phyloP scores from a whole-genome alignment of 1,140 invertebrate genomes.

The Chrysoperla carnea region DNA sequence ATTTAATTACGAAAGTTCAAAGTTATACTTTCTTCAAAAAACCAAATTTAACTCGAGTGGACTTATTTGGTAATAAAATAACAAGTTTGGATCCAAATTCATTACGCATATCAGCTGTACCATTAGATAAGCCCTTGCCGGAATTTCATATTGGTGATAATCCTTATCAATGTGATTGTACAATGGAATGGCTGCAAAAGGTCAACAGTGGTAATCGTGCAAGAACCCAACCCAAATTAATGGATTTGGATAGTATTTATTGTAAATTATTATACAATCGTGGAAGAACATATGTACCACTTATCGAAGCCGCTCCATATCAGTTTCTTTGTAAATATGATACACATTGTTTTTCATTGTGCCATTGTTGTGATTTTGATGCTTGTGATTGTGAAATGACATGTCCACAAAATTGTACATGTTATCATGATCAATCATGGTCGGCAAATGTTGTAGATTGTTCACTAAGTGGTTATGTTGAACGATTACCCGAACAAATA shows the following conservation, averaged over 20 bases:
- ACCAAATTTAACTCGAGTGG: slow-evolving; percentile 71
- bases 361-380: slow-evolving; percentile 87
- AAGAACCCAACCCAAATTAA: slow-evolving; percentile 66
- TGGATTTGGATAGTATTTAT: slow-evolving; percentile 74
- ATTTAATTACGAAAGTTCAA: slow-evolving; percentile 71
- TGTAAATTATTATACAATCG: slow-evolving; percentile 76
- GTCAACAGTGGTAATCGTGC: slow-evolving; percentile 57
- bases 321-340: slow-evolving; percentile 86
- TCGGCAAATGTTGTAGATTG: slow-evolving; percentile 85
- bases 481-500: slow-evolving; percentile 59
- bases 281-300: slow-evolving; percentile 55
- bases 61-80: slow-evolving; percentile 71
- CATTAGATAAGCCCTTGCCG: slow-evolving; percentile 55
- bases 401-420: slow-evolving; percentile 77
- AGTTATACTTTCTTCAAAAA: slow-evolving; percentile 89
- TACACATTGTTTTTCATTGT: slow-evolving; percentile 74
- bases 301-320: slow-evolving; percentile 66
- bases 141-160: slow-evolving; percentile 85
- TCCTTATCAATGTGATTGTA: slow-evolving; percentile 79
- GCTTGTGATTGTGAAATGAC: slow-evolving; percentile 92
- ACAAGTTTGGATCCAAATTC: slow-evolving; percentile 73
- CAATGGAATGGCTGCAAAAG: slow-evolving; percentile 69
- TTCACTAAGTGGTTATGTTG: slow-evolving; percentile 51
- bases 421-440: slow-evolving; percentile 85
- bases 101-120: slow-evolving; percentile 61